Evolutionary conservation across 2,888 invertebrate species (phyloP), one percentile per base, ranked within the genome.

Genomic region (Cabera pusaria): DNA sequence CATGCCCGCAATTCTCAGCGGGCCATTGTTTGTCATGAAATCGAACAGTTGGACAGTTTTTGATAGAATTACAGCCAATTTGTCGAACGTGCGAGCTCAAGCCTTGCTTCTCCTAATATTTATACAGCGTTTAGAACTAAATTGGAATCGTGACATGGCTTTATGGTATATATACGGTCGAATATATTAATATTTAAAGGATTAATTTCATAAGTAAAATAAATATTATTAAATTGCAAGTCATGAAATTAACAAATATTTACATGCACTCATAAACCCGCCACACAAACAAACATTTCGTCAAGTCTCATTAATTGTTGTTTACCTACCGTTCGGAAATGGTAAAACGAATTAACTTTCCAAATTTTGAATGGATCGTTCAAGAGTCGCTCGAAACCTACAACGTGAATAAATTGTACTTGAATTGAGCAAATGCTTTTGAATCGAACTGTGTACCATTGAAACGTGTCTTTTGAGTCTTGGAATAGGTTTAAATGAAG

Each of bases 51-150:
- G 14, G 28, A 39, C 45, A 48, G 38, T 45, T 45, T 52, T 50
- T 52, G 41, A 55, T 51, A 49, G 36, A 52, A 51, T 57, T 52
- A 54, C 38, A 37, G 45, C 42, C 53, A 57, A 46, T 57, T 57
- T 52, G 44, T n/a, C 18, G 3, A 24, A 7, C 24, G 11, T 17
- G 19, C 20, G 31, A 4, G 14, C 14, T 4, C 14, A 14, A 14
- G 14, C 2, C 2, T 14, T 14, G 14, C 4, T 14, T 14, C 2
- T 14, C 4, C 14, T 4, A 14, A 14, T n/a, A n/a, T n/a, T n/a
- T n/a, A n/a, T n/a, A n/a, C n/a, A n/a, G n/a, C 2, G 14, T 14
- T 4, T 14, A 14, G 4, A 14, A 14, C 2, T 2, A 14, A 14
- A 14, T 4, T 14, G 4, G 14, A 14, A 14, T 14, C 14, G n/a